Percentiles rank a stretch among this genome's conserved stretches.
Evolutionary conservation across 1,140 invertebrate species (phyloP).

Genomic region (Sitobion miscanthi): DNA sequence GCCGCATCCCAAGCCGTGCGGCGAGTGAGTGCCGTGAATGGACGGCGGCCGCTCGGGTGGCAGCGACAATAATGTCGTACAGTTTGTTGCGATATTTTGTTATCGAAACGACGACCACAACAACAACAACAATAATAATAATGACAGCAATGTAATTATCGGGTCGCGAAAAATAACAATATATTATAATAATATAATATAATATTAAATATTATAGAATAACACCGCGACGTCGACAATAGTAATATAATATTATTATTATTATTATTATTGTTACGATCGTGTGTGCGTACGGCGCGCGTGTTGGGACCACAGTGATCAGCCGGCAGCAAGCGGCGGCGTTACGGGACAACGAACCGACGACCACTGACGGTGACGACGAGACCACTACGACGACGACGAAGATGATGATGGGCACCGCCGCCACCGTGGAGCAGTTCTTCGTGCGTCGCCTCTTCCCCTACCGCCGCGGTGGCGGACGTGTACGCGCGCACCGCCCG

Average conservation of each 20-base stretch:
- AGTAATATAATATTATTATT: background rate
- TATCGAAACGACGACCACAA: background rate
- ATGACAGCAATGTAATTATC: background rate
- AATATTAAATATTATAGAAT: background rate
- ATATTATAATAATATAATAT: slow-evolving; percentile 5
- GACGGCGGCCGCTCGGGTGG: background rate
- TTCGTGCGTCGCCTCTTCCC: slow-evolving; percentile 43
- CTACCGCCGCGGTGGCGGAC: background rate
- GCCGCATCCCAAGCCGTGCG: background rate
- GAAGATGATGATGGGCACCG: slow-evolving; percentile 39
- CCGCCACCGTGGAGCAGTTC: slow-evolving; percentile 8
- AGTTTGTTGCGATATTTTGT: background rate
- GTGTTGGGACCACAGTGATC: background rate
- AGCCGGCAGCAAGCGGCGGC: slow-evolving; percentile 45
- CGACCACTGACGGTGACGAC: slow-evolving; percentile 51
- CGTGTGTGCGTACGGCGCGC: slow-evolving; percentile 6
- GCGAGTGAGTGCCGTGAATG: background rate
- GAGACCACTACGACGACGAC: background rate
- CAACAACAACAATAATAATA: background rate
- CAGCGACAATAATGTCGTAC: background rate
- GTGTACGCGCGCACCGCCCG: background rate
- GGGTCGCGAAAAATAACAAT: background rate
- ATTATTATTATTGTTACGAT: background rate
- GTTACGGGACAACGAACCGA: slow-evolving; percentile 53
- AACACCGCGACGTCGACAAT: background rate